These are phyloP conservation scores for Mactromeris polynyma DNA, from an alignment of 2,888 invertebrate species.

Conservation along the genomic window DNA sequence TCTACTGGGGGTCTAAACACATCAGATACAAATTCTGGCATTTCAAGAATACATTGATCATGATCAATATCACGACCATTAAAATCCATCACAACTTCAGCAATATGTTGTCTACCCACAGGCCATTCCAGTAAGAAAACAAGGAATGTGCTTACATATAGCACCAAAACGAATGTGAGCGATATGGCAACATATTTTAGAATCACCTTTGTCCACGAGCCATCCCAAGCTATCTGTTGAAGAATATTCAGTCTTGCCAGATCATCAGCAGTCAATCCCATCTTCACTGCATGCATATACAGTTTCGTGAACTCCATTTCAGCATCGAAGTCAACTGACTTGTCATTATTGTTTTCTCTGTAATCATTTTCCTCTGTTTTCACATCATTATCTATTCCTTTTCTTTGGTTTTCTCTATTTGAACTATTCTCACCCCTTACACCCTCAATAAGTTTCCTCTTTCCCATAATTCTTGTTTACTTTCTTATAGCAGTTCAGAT, in stretches of 20 bases:
- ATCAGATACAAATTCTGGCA: conserved; percentile 73
- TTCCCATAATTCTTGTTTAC: background rate
- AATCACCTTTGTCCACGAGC: conserved; percentile 47
- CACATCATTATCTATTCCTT: background rate
- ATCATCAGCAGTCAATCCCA: conserved; percentile 76
- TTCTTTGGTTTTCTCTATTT: background rate
- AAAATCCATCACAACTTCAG: conserved; percentile 72
- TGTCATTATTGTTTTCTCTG: background rate
- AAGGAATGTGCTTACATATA: conserved; percentile 51
- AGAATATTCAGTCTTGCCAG: conserved; percentile 72
- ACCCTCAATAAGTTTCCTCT: background rate
- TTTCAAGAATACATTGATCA: conserved; percentile 78
- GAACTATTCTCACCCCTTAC: background rate
- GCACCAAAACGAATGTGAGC: conserved; percentile 28
- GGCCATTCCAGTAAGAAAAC: conserved; percentile 78
- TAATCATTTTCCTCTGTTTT: background rate
- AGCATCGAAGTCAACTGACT: conserved; percentile 15
- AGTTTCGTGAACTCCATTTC: conserved; percentile 71
- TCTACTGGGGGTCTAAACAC: conserved; percentile 93
- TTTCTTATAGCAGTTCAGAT: background rate
- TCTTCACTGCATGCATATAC: conserved; percentile 71
- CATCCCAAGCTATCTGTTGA: conserved; percentile 62
- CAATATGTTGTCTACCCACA: conserved; percentile 63
- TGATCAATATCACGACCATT: conserved; percentile 64
- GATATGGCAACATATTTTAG: conserved; percentile 42